A percentile compares a stretch with the other conserved stretches of the same genome.
phyloP scores from a whole-genome alignment of 1,140 invertebrate genomes.

The Leptopilina clavipes region DNA sequence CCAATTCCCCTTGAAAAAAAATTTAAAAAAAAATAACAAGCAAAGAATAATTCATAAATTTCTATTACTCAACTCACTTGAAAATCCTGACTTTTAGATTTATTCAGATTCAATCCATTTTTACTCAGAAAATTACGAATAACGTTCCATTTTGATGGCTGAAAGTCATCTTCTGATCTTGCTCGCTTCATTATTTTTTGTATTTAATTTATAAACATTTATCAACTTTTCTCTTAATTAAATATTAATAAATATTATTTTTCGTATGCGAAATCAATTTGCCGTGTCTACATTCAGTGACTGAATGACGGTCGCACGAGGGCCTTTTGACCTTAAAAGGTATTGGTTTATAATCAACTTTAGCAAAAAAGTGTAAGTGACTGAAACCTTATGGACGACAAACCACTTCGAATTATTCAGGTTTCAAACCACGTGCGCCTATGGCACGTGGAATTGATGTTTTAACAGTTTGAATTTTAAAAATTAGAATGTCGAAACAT shows the following conservation, averaged over 20 bases:
- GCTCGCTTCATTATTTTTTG: not conserved
- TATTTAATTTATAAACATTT: not conserved
- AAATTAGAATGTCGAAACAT: not conserved
- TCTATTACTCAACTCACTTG: constrained; percentile 51
- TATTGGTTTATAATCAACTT: constrained; percentile 55
- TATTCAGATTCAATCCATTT: constrained; percentile 43
- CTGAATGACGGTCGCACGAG: constrained; percentile 54
- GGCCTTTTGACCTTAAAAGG: constrained; percentile 67
- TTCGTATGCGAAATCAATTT: constrained; percentile 65
- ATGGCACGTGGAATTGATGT: constrained; percentile 47
- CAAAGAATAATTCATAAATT: too few relatives aligned
- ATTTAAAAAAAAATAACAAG: too few relatives aligned
- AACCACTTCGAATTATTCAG: constrained; percentile 53
- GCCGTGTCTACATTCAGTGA: constrained; percentile 46
- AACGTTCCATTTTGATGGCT: constrained; percentile 41
- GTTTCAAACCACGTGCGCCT: constrained; percentile 51
- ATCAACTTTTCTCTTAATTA: too few relatives aligned
- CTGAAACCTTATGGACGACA: constrained; percentile 66
- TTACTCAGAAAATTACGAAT: constrained; percentile 46
- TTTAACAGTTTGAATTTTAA: not conserved
- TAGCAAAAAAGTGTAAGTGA: constrained; percentile 54
- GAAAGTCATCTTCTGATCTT: constrained; percentile 21
- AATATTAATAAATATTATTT: not conserved
- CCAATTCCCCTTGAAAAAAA: too few relatives aligned
- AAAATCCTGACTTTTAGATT: constrained; percentile 46